These are phyloP conservation scores for Dasysyrphus albostriatus DNA, from an alignment of 2,888 invertebrate genomes.

Conservation along the genomic window DNA sequence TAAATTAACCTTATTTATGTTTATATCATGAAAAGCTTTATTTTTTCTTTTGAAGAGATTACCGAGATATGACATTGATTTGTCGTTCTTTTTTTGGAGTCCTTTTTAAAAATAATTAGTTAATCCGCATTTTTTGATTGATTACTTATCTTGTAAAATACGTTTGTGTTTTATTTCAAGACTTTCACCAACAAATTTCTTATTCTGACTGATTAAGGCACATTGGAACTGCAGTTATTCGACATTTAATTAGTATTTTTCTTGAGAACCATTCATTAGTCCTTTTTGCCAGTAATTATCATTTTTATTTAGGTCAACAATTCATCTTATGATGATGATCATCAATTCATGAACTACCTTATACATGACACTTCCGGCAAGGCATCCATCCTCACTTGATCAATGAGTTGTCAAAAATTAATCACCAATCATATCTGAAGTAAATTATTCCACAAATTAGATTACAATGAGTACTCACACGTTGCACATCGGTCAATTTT, in stretches of 20 bases:
- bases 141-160: background rate
- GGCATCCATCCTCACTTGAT: conserved; percentile 43
- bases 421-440: conserved; percentile 58
- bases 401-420: conserved; percentile 64
- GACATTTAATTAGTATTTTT: conserved; percentile 3
- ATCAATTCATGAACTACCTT: background rate
- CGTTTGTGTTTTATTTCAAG: background rate
- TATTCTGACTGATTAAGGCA: background rate
- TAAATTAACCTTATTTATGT: too few species aligned
- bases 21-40: background rate
- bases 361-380: conserved; percentile 50
- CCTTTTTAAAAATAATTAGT: background rate
- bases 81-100: background rate
- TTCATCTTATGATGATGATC: conserved; percentile 21
- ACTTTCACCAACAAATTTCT: conserved; percentile 10
- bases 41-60: background rate
- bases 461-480: conserved; percentile 28
- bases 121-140: background rate
- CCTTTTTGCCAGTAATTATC: conserved; percentile 31
- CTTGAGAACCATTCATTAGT: conserved; percentile 9
- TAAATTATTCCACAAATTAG: conserved; percentile 58
- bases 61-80: background rate
- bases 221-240: background rate
- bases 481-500: conserved; percentile 36
- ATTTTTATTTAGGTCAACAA: conserved; percentile 29